These are phyloP conservation scores for Acleris holmiana DNA, from an alignment of 2,888 invertebrate genomes.

Conservation along the genomic window DNA sequence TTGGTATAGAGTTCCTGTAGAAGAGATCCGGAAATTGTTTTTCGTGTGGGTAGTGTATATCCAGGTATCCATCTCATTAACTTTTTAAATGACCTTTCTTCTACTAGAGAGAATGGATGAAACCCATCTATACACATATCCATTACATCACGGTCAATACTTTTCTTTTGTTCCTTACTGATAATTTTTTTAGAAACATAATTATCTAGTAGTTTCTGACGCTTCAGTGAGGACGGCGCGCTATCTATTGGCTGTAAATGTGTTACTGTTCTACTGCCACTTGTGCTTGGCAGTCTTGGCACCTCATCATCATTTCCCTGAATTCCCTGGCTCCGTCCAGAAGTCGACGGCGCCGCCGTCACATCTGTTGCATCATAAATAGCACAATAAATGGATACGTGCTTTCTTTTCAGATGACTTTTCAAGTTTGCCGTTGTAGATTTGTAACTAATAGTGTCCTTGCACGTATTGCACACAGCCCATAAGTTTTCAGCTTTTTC, in stretches of 20 bases:
- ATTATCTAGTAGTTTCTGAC: too few relatives aligned
- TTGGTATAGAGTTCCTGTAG: background rate
- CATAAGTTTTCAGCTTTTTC: slow-evolving; percentile 24
- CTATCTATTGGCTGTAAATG: too few relatives aligned
- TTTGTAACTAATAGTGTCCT: slow-evolving; percentile 29
- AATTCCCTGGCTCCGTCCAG: background rate
- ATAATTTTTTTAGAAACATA: slow-evolving; percentile 15
- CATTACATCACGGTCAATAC: too few relatives aligned
- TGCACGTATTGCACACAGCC: slow-evolving; percentile 30
- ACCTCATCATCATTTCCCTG: slow-evolving; percentile 1
- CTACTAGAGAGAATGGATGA: slow-evolving; percentile 31
- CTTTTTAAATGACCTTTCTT: slow-evolving; percentile 41
- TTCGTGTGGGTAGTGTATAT: slow-evolving; percentile 39
- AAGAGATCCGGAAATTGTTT: slow-evolving; percentile 33
- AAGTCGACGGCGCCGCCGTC: background rate
- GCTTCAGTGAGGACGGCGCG: too few relatives aligned
- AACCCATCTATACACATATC: too few relatives aligned
- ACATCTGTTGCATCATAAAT: too few relatives aligned
- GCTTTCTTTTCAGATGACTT: too few relatives aligned
- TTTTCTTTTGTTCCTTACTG: slow-evolving; percentile 18
- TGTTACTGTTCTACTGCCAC: too few relatives aligned
- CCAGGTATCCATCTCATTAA: slow-evolving; percentile 40
- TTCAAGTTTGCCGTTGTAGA: slow-evolving; percentile 21
- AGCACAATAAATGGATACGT: too few relatives aligned
- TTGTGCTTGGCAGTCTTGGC: too few relatives aligned